phyloP scores from a whole-genome alignment of 2,797 vertebrate species.

The Mormyrops boulengeri region DNA sequence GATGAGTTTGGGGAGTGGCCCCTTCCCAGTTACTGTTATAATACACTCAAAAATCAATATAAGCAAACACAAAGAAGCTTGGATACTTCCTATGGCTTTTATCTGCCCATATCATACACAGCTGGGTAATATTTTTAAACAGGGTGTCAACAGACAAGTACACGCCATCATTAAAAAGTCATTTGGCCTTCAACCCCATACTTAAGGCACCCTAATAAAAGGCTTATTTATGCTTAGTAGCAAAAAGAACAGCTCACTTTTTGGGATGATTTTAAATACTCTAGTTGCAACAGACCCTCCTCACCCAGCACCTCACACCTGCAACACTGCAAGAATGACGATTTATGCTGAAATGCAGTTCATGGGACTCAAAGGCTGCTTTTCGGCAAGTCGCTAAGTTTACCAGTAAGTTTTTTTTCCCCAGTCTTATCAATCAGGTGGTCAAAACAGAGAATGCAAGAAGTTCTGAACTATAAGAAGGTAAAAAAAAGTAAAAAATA shows the following conservation, averaged over 20 bases:
- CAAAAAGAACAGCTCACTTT: not conserved
- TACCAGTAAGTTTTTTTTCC: not conserved
- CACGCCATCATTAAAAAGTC: not conserved
- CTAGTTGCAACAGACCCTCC: not conserved
- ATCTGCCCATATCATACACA: not conserved
- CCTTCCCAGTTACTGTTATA: not conserved
- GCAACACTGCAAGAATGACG: not conserved
- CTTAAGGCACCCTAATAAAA: conserved; percentile 2
- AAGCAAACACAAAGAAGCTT: not conserved
- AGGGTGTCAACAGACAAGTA: not conserved
- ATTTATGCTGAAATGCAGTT: not conserved
- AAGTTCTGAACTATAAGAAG: not conserved
- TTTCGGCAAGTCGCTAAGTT: not conserved
- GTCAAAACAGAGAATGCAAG: not conserved
- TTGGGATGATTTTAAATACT: not conserved
- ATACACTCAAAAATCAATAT: conserved; percentile 16
- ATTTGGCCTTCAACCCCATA: not conserved
- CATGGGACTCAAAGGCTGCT: not conserved
- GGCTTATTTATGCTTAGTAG: not conserved
- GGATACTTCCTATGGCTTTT: not conserved
- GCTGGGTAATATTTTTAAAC: not conserved
- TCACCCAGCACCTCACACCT: not conserved
- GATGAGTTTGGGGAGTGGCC: not conserved
- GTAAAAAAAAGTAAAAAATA: not conserved
- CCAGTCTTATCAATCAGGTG: not conserved